phyloP scores from a whole-genome alignment of 2,797 vertebrate species.

The Sciaenops ocellatus region DNA sequence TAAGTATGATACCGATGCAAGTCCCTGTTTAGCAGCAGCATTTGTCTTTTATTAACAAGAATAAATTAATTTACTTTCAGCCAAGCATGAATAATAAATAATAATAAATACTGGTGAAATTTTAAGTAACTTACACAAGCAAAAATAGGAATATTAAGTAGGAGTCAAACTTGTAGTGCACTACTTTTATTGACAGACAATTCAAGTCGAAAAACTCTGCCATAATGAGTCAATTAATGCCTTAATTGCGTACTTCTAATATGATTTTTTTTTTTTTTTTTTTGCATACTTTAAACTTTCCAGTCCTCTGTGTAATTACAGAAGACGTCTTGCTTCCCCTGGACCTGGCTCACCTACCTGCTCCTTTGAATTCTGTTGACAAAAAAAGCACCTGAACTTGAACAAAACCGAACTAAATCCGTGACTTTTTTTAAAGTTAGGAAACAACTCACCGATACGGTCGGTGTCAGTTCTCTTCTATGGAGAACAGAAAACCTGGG shows the following conservation, averaged over 20 bases:
- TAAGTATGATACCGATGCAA: background rate
- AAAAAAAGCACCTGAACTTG: background rate
- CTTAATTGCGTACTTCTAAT: background rate
- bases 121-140: background rate
- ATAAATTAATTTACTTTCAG: background rate
- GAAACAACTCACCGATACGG: background rate
- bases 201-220: background rate
- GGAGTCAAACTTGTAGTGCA: background rate
- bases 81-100: too few relatives aligned
- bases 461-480: background rate
- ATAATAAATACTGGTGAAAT: background rate
- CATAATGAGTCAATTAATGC: background rate
- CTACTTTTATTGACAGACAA: background rate
- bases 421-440: background rate
- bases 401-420: background rate
- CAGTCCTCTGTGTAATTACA: background rate
- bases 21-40: background rate
- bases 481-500: conserved; percentile 53
- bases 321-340: background rate
- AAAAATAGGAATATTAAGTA: background rate
- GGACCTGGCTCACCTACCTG: conserved; percentile 9
- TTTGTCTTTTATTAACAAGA: background rate
- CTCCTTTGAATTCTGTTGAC: background rate
- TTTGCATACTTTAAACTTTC: background rate
- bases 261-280: background rate